These are phyloP conservation scores for Zaprionus camerounensis DNA, from an alignment of 1,140 invertebrate genomes.

Conservation along the genomic window DNA sequence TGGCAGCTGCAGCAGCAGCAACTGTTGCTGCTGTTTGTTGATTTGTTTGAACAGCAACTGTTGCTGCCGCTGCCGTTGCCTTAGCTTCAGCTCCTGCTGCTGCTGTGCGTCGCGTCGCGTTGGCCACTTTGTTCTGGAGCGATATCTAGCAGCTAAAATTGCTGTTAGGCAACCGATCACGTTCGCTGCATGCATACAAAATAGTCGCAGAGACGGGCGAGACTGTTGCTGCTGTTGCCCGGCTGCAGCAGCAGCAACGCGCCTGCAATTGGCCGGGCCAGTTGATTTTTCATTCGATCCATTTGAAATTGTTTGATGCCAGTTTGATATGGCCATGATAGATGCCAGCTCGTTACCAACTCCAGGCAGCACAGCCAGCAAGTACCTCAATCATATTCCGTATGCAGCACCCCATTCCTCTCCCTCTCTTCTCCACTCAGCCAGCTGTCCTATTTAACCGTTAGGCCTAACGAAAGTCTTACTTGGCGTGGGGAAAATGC, in stretches of 20 bases:
- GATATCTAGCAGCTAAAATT: constrained; percentile 62
- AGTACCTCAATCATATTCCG: constrained; percentile 80
- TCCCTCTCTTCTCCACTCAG: background rate
- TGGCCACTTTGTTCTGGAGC: constrained; percentile 77
- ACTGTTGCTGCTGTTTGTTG: constrained; percentile 35
- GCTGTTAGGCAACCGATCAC: constrained; percentile 72
- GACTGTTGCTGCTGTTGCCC: background rate
- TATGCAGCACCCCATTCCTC: background rate
- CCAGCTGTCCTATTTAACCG: constrained; percentile 7
- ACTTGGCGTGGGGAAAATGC: background rate
- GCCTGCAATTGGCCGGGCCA: constrained; percentile 64
- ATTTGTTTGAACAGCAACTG: constrained; percentile 35
- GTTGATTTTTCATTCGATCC: constrained; percentile 81
- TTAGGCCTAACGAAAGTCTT: constrained; percentile 12
- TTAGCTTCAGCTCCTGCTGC: constrained; percentile 16
- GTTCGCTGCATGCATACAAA: constrained; percentile 80
- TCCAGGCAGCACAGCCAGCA: constrained; percentile 21
- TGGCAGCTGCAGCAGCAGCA: constrained; percentile 46
- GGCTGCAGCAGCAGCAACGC: constrained; percentile 2
- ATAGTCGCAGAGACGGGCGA: constrained; percentile 45
- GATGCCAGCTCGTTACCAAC: constrained; percentile 72
- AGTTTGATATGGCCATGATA: constrained; percentile 80
- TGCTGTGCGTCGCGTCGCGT: constrained; percentile 50
- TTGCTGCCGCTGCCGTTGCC: constrained; percentile 17
- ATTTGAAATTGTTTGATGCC: constrained; percentile 82